Conservation (phyloP, 2,113 vertebrate genomes). For the Anguilla rostrata region DNA sequence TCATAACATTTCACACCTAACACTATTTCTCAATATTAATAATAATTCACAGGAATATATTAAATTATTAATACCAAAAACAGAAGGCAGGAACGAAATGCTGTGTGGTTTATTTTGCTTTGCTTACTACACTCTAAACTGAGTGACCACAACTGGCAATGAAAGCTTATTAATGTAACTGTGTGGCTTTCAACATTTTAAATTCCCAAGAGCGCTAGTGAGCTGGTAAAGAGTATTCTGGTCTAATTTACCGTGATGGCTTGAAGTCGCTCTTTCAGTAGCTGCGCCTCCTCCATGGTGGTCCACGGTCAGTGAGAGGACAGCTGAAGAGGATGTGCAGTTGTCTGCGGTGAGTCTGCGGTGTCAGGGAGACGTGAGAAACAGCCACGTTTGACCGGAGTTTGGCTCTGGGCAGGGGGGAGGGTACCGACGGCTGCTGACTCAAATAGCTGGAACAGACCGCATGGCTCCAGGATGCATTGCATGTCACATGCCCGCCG, state of each 20-base stretch:
- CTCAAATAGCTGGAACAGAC: constrained; percentile 23
- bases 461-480: constrained; percentile 22
- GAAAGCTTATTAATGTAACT: not conserved
- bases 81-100: not conserved
- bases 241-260: constrained; percentile 79
- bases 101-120: not conserved
- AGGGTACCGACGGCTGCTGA: constrained; percentile 9
- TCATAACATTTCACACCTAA: not conserved
- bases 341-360: not conserved
- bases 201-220: not conserved
- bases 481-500: constrained; percentile 10
- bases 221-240: not conserved
- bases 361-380: not conserved
- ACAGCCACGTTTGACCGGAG: not conserved
- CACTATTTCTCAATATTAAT: not conserved
- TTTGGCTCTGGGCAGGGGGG: not conserved
- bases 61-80: not conserved
- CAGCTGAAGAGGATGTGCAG: not conserved
- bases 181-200: not conserved
- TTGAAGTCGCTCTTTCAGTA: constrained; percentile 81
- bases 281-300: constrained; percentile 81
- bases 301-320: constrained; percentile 49
- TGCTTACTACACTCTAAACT: not conserved
- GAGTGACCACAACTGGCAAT: not conserved
- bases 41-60: not conserved